Base-by-base conservation (phyloP, 2,113 vertebrate species). In the Phocoena sinus region DNA sequence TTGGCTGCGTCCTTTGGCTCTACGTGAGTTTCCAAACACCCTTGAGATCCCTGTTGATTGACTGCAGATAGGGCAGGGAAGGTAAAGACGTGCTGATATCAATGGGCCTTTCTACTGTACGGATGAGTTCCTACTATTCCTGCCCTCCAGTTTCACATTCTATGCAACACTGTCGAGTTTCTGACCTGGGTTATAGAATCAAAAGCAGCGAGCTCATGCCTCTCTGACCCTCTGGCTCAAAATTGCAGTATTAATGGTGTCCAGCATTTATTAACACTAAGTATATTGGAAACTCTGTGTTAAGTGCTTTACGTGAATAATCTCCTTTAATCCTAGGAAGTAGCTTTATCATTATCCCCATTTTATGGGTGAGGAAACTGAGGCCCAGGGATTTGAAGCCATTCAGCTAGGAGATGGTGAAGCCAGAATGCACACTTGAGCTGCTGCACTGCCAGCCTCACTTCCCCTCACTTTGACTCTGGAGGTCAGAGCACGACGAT, bases 261-360 rank as follows among this genome's bases (percentile, higher is more conserved):
- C 20, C 33, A 63, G 47, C 12, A 80, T 71, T 91, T 89, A 85
- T 26, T 76, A 92, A 91, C 47, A 31, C 7, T 28, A 89, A 80
- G 1, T 31, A 44, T 31, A 4, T 56, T 65, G 77, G 60, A 58
- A 76, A 3, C 25, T 38, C 36, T 81, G 38, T 82, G n/a, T 82
- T 83, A 86, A 84, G 28, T 13, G 67, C 79, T 92, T 95, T 44
- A 47, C 21, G 20, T 60, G 92, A 94, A 79, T 82, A 28, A 92
- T 65, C 14, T 77, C 71, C 47, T 90, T 82, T 71, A 73, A 76
- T 71, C 18, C 18, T 33, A 65, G 26, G 31, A 76, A 41, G n/a
- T 10, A n/a, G 28, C 12, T 91, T 68, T 82, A 65, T 89, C 20
- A 33, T 68, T 50, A 89, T 63, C 23, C 58, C 21, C 56, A 47